phyloP scores from a whole-genome alignment of 2,797 vertebrate genomes.

The Lutjanus argentimaculatus region DNA sequence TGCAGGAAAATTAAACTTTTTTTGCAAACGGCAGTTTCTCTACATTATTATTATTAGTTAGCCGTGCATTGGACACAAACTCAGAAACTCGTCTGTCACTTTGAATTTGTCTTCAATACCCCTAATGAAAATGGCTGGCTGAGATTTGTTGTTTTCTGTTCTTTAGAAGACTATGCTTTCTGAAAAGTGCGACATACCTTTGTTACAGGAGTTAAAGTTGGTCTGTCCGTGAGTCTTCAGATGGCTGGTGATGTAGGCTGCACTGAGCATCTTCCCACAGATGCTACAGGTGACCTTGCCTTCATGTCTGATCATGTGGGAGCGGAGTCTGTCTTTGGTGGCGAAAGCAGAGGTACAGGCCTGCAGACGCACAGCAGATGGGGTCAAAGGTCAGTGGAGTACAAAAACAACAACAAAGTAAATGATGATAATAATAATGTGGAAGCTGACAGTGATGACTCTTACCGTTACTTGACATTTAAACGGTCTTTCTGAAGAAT shows the following conservation, averaged over 20 bases:
- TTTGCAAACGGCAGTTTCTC: too few relatives aligned
- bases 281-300: slow-evolving; percentile 99
- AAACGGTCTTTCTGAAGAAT: slow-evolving; percentile 99
- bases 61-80: too few relatives aligned
- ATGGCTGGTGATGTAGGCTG: slow-evolving; percentile 99
- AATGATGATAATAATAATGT: too few relatives aligned
- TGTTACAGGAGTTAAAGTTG: slow-evolving; percentile 97
- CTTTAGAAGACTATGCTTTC: too few relatives aligned
- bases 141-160: too few relatives aligned
- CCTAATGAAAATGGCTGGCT: too few relatives aligned
- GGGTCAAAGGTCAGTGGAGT: slow-evolving; percentile 45
- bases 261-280: slow-evolving; percentile 99
- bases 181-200: slow-evolving; percentile 85
- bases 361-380: slow-evolving; percentile 74
- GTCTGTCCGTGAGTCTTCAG: slow-evolving; percentile 98
- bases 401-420: neutral
- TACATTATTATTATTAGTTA: too few relatives aligned
- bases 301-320: slow-evolving; percentile 99
- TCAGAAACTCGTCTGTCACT: too few relatives aligned
- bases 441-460: neutral
- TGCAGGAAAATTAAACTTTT: too few relatives aligned
- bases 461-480: slow-evolving; percentile 99
- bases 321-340: slow-evolving; percentile 99
- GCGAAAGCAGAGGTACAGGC: slow-evolving; percentile 99
- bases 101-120: too few relatives aligned